Evolutionary conservation across 2,113 vertebrate species (phyloP), one percentile per base, ranked within the genome.

Genomic region (Oreochromis niloticus): DNA sequence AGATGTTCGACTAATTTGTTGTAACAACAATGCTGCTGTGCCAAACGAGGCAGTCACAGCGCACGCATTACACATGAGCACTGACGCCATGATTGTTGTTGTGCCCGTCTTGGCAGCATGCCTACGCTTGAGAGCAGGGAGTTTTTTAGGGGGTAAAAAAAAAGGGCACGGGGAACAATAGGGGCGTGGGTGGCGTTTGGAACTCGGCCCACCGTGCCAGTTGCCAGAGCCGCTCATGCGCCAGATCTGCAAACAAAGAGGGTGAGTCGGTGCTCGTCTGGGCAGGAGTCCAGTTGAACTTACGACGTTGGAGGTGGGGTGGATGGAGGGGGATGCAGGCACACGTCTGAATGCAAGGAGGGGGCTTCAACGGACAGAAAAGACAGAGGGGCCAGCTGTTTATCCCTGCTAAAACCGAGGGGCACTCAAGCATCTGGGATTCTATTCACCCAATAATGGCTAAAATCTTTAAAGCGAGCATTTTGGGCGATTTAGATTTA

Each of bases 311-410:
- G 86, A 89, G 83, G 34, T 54, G 82, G 90, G 79, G 41, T 32
- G 5, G 39, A 43, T 1, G 13, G 13, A 24, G 68, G 55, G 73
- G 83, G 43, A 3, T 89, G 88, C 56, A 92, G 95, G 92, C 95
- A 95, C 94, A 96, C 90, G 91, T 95, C 88, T 89, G 88, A 93
- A 90, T 93, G 90, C 80, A 36, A 54, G 80, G 86, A 71, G 83
- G 87, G 91, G 91, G 87, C 87, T 92, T 90, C 91, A 91, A 88
- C 80, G 54, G 90, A 95, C 93, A 94, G 93, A 94, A 68, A 93
- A 91, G 93, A 92, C 94, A 94, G 93, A 94, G 87, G 89, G 92
- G 75, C 48, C 57, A 84, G 87, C 93, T 93, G 94, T 94, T 83
- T 83, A 84, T 75, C 32, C 73, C 73, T 52, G 73, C 46, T 52